Conservation (phyloP, 1,140 invertebrate species). For the Drusus annulatus region DNA sequence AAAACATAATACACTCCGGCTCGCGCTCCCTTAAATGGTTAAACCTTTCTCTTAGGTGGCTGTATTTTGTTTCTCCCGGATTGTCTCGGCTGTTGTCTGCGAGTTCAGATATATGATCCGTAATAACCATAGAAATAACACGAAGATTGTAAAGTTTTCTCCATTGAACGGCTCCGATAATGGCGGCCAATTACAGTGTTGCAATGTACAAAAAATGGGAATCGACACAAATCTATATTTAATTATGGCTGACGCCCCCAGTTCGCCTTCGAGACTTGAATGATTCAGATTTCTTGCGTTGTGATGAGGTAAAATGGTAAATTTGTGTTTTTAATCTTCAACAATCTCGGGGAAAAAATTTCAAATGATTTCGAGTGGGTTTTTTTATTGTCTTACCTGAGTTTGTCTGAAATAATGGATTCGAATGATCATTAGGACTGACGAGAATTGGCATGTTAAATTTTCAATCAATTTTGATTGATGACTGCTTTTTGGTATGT, state of each 20-base stretch:
- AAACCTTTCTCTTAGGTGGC: not conserved
- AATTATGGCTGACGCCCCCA: slow-evolving; percentile 47
- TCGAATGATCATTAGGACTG: not conserved
- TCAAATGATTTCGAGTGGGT: not conserved
- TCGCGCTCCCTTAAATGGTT: no score
- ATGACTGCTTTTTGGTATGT: slow-evolving; percentile 1
- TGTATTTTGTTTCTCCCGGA: not conserved
- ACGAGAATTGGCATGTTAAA: not conserved
- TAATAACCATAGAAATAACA: slow-evolving; percentile 35
- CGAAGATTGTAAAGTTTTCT: slow-evolving; percentile 40
- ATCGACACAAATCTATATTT: slow-evolving; percentile 57
- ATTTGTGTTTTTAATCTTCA: slow-evolving; percentile 14
- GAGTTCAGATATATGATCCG: slow-evolving; percentile 29
- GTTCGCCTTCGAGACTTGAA: slow-evolving; percentile 6
- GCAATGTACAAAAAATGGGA: slow-evolving; percentile 54
- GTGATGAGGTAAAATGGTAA: slow-evolving; percentile 14
- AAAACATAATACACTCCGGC: no score
- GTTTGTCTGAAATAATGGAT: not conserved
- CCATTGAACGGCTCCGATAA: slow-evolving; percentile 48
- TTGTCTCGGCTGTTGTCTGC: not conserved
- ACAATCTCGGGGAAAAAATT: not conserved
- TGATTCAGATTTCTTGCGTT: slow-evolving; percentile 15
- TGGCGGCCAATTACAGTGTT: slow-evolving; percentile 54
- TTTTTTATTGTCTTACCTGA: not conserved
- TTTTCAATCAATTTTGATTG: slow-evolving; percentile 14